Percentiles rank a stretch among this genome's conserved stretches.
Evolutionary conservation across 2,113 vertebrate genomes (phyloP).

Genomic region (Ovibos moschatus): DNA sequence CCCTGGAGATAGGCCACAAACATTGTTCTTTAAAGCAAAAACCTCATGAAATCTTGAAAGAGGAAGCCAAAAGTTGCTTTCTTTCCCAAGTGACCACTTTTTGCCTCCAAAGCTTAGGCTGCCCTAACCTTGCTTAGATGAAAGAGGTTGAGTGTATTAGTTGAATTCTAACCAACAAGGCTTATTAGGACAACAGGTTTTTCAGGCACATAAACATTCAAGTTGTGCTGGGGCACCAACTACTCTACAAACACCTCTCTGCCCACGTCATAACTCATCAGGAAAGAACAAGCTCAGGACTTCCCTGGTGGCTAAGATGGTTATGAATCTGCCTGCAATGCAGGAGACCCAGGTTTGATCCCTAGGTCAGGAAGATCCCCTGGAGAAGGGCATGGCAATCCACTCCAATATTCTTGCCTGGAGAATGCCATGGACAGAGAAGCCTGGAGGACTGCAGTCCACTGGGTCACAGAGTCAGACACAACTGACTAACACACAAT

Average conservation of each 20-base stretch:
- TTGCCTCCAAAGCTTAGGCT: neutral
- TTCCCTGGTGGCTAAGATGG: neutral
- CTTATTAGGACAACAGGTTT: neutral
- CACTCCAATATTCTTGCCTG: neutral
- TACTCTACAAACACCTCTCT: neutral
- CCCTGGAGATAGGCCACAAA: neutral
- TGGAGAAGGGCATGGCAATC: neutral
- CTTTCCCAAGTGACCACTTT: slow-evolving; percentile 7
- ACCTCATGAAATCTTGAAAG: neutral
- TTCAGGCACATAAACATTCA: neutral
- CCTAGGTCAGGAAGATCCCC: neutral
- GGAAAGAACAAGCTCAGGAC: neutral
- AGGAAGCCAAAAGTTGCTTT: slow-evolving; percentile 6
- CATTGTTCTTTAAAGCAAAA: slow-evolving; percentile 1
- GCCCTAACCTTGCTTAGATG: neutral
- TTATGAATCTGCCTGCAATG: neutral
- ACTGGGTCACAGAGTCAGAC: neutral
- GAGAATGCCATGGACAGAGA: neutral
- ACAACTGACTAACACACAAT: neutral
- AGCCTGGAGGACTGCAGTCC: neutral
- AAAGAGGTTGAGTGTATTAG: neutral
- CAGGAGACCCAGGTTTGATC: neutral
- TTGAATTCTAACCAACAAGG: neutral
- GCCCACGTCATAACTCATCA: neutral
- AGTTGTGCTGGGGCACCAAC: neutral